Base-by-base conservation (phyloP, 2,797 vertebrate genomes). In the Ispidina lecontei region DNA sequence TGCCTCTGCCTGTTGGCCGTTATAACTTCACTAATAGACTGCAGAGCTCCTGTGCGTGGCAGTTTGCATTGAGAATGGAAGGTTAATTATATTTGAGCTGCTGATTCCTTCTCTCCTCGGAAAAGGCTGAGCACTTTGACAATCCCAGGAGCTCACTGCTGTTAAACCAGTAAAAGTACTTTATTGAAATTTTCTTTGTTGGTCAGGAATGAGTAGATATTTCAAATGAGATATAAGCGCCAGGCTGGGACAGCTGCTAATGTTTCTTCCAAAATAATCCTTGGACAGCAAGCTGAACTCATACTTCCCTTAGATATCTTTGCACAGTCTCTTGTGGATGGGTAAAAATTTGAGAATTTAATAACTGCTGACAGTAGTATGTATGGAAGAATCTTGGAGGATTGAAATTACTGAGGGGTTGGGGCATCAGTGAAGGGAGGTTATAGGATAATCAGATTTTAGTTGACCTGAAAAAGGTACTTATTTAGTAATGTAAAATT, bases 41-140 rank as follows among this genome's bases (percentile, higher is more conserved):
- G 96, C 97, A 70, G 94, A 94, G 97, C 98, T 98, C 98, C 98
- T 97, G 95, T 97, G 98, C 69, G 97, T 98, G 98, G 98, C 97
- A 96, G 97, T 98, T 98, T 98, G 97, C 98, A 98, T 97, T 97
- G 98, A 98, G 98, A 98, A 98, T 98, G 98, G 98, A 99, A 99
- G 98, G 98, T 99, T 99, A 99, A 99, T 99, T 99, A 99, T 98
- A 98, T 98, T 98, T 98, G 98, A 98, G 98, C 98, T 98, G 97
- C 97, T 98, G 98, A 97, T 98, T 98, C 97, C 94, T 96, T 97
- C 90, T 97, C 98, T 98, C 97, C 95, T 97, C n/a, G 97, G 97
- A 96, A 97, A 98, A 98, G 97, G 94, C 97, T 97, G 97, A 98
- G 98, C 97, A 97, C 97, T 98, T 97, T 97, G 95, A 96, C 94